Evolutionary conservation across 2,113 vertebrate genomes (phyloP).

Genomic region (Rissa tridactyla): DNA sequence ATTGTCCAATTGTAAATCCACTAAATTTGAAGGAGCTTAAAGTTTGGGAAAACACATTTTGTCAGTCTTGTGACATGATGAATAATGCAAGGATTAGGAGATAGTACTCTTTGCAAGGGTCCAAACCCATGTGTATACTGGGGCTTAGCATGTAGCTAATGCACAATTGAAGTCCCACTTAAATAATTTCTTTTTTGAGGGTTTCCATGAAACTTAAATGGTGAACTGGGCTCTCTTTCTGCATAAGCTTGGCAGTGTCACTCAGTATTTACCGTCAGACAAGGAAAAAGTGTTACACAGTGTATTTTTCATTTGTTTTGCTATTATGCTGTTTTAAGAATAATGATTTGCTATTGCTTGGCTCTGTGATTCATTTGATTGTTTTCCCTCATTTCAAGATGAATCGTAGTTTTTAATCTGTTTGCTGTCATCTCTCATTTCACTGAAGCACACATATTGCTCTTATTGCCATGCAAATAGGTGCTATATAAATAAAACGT

Average conservation of each 20-base stretch:
- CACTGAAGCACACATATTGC: constrained; percentile 41
- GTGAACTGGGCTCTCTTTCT: not conserved
- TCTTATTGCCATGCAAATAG: constrained; percentile 52
- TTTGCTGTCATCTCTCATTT: constrained; percentile 58
- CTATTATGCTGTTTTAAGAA: constrained; percentile 55
- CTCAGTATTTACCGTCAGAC: constrained; percentile 11
- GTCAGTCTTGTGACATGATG: not conserved
- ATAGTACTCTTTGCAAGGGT: not conserved
- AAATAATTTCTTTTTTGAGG: not conserved
- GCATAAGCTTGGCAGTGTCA: not conserved
- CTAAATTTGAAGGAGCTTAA: constrained; percentile 23
- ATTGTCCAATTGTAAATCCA: constrained; percentile 18
- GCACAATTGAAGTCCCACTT: not conserved
- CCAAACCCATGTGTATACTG: not conserved
- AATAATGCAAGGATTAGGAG: not conserved
- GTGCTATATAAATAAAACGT: constrained; percentile 45
- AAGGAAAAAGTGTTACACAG: not conserved
- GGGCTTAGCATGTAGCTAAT: not conserved
- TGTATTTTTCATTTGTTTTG: constrained; percentile 52
- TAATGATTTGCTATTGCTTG: constrained; percentile 38
- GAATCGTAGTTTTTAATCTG: constrained; percentile 59
- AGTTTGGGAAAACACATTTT: constrained; percentile 36
- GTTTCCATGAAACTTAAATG: not conserved
- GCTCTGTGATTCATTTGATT: constrained; percentile 55
- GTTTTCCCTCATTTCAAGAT: constrained; percentile 39